These are phyloP conservation scores for Lithosia quadra DNA, from an alignment of 2,888 invertebrate genomes.

Conservation along the genomic window DNA sequence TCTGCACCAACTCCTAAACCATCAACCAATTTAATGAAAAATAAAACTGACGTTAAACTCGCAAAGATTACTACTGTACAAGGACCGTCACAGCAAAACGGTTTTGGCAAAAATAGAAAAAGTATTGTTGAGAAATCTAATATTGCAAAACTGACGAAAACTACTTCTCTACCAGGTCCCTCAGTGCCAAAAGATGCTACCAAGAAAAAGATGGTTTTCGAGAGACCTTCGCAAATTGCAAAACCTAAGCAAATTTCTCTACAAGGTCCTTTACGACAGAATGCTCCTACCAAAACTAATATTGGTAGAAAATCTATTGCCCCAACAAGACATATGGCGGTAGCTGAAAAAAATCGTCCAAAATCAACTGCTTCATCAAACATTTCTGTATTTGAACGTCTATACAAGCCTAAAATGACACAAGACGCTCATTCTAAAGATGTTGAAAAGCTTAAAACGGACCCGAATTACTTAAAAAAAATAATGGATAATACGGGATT, in stretches of 20 bases:
- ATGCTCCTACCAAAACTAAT: background rate
- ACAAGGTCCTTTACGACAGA: background rate
- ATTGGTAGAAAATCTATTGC: conserved; percentile 24
- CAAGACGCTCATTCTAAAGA: conserved; percentile 50
- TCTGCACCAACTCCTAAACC: background rate
- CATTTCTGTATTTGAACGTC: conserved; percentile 75
- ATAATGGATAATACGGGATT: conserved; percentile 61
- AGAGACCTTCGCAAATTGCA: background rate
- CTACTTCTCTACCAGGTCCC: background rate
- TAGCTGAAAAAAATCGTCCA: conserved; percentile 43
- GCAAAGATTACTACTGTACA: background rate
- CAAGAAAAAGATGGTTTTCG: background rate
- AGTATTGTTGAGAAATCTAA: background rate
- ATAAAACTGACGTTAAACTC: background rate
- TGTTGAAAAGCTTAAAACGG: conserved; percentile 61
- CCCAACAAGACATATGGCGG: conserved; percentile 46
- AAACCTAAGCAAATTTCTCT: background rate
- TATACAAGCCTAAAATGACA: conserved; percentile 72
- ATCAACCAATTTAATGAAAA: background rate
- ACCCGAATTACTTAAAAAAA: conserved; percentile 68
- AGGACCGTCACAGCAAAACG: background rate
- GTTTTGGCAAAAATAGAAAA: background rate
- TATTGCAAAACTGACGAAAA: background rate
- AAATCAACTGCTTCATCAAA: conserved; percentile 34
- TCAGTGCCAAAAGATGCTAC: background rate